These are phyloP conservation scores for Wiebesia pumilae DNA, from an alignment of 1,140 invertebrate species.

Conservation along the genomic window DNA sequence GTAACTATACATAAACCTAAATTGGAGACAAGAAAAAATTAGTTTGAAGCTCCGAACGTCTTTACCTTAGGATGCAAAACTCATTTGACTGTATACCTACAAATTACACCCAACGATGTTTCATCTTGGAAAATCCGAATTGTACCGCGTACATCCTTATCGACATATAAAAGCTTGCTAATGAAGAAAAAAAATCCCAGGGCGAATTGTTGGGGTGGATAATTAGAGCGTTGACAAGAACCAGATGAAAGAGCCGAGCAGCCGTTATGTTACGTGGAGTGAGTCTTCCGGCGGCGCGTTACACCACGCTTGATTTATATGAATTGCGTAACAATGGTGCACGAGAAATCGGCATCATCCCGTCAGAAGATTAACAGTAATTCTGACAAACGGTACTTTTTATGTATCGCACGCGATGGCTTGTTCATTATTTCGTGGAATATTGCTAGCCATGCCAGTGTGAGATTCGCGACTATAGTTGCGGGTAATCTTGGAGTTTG, in stretches of 20 bases:
- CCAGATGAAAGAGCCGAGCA: not conserved
- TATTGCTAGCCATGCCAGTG: not conserved
- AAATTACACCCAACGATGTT: not conserved
- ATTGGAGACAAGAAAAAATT: not conserved
- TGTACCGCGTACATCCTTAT: not conserved
- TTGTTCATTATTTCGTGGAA: slow-evolving; percentile 31
- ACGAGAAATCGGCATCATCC: slow-evolving; percentile 1
- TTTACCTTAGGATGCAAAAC: not conserved
- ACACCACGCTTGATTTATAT: slow-evolving; percentile 4
- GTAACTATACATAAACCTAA: not conserved
- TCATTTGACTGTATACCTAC: not conserved
- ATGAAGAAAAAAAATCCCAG: not conserved
- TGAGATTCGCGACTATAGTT: not conserved
- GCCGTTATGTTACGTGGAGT: not conserved
- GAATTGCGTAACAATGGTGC: slow-evolving; percentile 11
- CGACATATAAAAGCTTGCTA: no score
- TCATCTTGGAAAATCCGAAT: not conserved
- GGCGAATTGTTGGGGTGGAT: not conserved
- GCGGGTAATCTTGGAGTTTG: not conserved
- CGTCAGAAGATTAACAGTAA: slow-evolving; percentile 37
- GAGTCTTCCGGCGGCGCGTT: no score
- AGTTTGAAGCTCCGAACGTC: not conserved
- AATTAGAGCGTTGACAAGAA: not conserved
- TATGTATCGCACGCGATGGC: not conserved
- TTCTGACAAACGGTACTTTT: slow-evolving; percentile 32